Percentiles rank a stretch among this genome's conserved stretches.
Conservation (phyloP, 2,888 invertebrate genomes). For the Julus scanicus region DNA sequence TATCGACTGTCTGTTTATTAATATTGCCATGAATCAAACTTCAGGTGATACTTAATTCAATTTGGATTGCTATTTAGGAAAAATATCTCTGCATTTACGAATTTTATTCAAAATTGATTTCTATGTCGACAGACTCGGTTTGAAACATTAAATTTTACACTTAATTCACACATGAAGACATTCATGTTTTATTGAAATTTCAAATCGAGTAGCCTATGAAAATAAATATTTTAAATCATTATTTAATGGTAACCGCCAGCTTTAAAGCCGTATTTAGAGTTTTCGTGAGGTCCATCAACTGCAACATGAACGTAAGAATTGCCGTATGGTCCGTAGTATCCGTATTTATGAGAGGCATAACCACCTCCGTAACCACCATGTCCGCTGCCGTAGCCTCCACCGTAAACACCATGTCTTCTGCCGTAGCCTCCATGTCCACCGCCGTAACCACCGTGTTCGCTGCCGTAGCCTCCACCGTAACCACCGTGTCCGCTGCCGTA, state of each 20-base stretch:
- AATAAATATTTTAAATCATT: no score
- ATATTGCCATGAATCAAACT: no score
- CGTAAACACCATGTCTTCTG: not conserved
- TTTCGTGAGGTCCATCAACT: constrained; percentile 53
- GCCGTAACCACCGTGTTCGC: not conserved
- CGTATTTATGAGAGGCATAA: constrained; percentile 50
- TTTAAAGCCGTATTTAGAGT: constrained; percentile 55
- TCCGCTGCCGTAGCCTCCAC: not conserved
- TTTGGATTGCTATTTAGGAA: no score
- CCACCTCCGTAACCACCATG: constrained; percentile 6
- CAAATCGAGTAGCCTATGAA: no score
- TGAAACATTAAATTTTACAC: no score
- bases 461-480: constrained; percentile 34
- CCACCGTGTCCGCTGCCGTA: not conserved
- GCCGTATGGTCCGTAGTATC: constrained; percentile 55
- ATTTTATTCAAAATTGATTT: no score
- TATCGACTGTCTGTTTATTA: no score
- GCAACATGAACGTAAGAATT: constrained; percentile 55
- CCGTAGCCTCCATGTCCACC: not conserved
- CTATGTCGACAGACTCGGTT: no score
- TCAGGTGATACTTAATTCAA: no score
- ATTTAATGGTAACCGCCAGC: constrained; percentile 29
- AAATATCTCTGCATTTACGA: no score
- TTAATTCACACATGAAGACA: no score
- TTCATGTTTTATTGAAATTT: no score